Percentiles rank a stretch among this genome's conserved stretches.
Conservation (phyloP, 2,797 vertebrate genomes). For the Poecilia velifera region DNA sequence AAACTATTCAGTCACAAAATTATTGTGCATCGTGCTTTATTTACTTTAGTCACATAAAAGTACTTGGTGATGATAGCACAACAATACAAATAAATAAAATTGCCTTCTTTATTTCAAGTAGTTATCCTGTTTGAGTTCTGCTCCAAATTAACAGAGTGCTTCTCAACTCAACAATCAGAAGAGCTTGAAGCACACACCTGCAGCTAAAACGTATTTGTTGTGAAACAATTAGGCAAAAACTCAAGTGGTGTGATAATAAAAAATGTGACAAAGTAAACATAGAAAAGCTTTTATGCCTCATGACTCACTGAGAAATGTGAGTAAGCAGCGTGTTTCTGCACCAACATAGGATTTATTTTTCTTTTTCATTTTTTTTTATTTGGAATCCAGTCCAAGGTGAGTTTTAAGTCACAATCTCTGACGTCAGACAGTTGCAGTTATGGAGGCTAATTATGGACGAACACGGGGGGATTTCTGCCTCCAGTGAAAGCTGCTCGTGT, state of each 20-base stretch:
- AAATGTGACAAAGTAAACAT: slow-evolving; percentile 24
- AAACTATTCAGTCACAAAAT: neutral
- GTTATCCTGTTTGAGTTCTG: neutral
- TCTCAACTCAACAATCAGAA: slow-evolving; percentile 1
- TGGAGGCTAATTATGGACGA: slow-evolving; percentile 73
- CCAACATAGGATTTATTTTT: slow-evolving; percentile 40
- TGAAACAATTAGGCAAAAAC: slow-evolving; percentile 15
- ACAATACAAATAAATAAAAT: neutral
- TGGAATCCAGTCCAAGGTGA: slow-evolving; percentile 76
- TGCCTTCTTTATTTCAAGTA: neutral
- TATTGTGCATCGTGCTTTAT: neutral
- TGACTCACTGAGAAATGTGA: slow-evolving; percentile 36
- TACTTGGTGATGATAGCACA: neutral
- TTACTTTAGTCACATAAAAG: neutral
- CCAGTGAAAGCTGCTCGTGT: slow-evolving; percentile 55
- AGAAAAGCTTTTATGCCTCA: slow-evolving; percentile 35
- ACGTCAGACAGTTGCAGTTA: slow-evolving; percentile 65
- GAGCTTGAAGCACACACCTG: neutral
- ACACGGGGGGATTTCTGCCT: slow-evolving; percentile 69
- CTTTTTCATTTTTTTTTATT: slow-evolving; percentile 26
- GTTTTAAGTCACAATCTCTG: slow-evolving; percentile 64
- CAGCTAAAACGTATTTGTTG: slow-evolving; percentile 8
- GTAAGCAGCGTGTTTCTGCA: slow-evolving; percentile 31
- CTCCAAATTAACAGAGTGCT: neutral
- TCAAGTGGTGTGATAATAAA: slow-evolving; percentile 11